These are phyloP conservation scores for Puma concolor DNA, from an alignment of 2,113 vertebrate species.

Conservation along the genomic window DNA sequence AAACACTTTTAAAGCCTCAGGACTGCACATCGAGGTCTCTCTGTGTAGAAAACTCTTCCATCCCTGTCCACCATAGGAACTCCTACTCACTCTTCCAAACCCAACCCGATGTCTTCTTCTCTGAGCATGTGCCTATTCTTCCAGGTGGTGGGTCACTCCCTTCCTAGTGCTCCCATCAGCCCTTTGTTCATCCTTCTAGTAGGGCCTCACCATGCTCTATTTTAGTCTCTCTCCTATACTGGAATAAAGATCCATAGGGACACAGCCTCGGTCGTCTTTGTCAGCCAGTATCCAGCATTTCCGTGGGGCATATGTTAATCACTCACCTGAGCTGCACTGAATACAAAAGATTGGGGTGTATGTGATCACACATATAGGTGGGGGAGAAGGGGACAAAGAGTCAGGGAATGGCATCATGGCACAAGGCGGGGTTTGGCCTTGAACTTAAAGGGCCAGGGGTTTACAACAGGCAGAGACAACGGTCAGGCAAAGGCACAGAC, in stretches of 20 bases:
- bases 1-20: neutral
- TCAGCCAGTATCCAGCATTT: neutral
- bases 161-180: neutral
- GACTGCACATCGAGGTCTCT: neutral
- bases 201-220: neutral
- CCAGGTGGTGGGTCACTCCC: neutral
- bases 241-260: neutral
- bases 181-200: neutral
- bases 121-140: neutral
- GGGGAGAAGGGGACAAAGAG: neutral
- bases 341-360: neutral
- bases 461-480: neutral
- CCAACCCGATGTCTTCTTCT: neutral
- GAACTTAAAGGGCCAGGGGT: neutral
- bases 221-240: neutral
- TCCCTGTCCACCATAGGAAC: neutral
- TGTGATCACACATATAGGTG: neutral
- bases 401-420: neutral
- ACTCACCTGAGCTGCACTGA: neutral
- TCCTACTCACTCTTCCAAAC: slow-evolving; percentile 23
- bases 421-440: neutral
- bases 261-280: neutral
- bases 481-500: neutral
- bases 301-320: neutral
- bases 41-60: neutral